Percentiles rank a stretch among this genome's conserved stretches.
phyloP scores from a whole-genome alignment of 2,113 vertebrate species.

The Pluvianellus socialis region DNA sequence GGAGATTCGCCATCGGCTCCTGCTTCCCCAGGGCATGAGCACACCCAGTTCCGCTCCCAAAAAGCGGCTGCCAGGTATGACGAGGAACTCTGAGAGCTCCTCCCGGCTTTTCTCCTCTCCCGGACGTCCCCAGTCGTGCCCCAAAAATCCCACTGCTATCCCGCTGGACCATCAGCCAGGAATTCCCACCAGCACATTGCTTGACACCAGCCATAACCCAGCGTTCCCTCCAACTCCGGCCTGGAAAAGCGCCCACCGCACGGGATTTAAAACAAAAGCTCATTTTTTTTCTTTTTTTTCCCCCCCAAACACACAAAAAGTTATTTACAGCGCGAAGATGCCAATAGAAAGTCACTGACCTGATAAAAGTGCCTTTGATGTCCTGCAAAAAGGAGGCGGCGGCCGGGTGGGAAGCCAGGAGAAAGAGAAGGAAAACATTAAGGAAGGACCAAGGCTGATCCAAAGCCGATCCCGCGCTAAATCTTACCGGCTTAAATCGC shows the following conservation, averaged over 20 bases:
- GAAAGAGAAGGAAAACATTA: not conserved
- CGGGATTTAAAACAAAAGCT: not conserved
- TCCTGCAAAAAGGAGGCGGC: slow-evolving; percentile 57
- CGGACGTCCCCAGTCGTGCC: rapidly evolving
- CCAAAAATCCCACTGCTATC: not conserved
- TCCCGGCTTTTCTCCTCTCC: not conserved
- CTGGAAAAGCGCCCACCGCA: not conserved
- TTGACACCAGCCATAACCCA: too few species aligned
- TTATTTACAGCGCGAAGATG: not conserved
- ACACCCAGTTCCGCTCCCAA: not conserved
- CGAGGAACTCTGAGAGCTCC: not conserved
- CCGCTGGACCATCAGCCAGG: not conserved
- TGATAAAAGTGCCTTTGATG: slow-evolving; percentile 78
- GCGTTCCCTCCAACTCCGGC: not conserved
- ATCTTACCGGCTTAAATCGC: not conserved
- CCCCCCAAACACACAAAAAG: too few species aligned
- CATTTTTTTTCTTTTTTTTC: too few species aligned
- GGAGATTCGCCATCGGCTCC: not conserved
- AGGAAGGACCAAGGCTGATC: not conserved
- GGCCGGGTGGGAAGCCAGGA: not conserved
- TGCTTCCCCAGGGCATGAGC: not conserved
- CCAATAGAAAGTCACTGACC: slow-evolving; percentile 48
- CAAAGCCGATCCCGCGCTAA: not conserved
- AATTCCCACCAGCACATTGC: not conserved
- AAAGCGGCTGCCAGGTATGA: not conserved